Evolutionary conservation across 2,888 invertebrate species (phyloP), one percentile per base, ranked within the genome.

Genomic region (Stenodera caucasica): DNA sequence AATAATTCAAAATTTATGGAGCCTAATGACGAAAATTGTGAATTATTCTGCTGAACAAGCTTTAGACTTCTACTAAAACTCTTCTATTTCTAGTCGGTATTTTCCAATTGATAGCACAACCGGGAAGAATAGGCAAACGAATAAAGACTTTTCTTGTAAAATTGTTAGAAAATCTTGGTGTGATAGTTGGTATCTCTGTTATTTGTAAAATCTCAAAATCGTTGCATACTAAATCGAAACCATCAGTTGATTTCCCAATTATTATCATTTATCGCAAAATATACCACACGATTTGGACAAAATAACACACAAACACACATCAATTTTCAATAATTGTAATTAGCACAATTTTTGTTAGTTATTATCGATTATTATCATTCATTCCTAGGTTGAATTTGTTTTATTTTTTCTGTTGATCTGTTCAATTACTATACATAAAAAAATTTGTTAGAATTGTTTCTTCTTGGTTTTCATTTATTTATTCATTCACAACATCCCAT

Each of bases 101-200:
- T 18, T 40, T 40, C 18, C 18, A 40, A 18, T 9, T 18, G 1
- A 0, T 40, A 18, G 40, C 18, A 40, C 40, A 18, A 40, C 18
- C 40, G 18, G 18, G 7, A 40, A 40, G 18, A 40, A 14, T 18
- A 40, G 18, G n/a, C 7, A 14, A 2, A 40, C 40, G 11, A 18
- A 40, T 14, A 14, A 15, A 40, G 40, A 40, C 37, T 37, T 40
- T 40, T 40, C 40, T 37, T 51, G 54, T 55, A 55, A 52, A 57
- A 53, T 58, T 66, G 64, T 64, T 67, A 69, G 62, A 66, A 61
- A 49, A 57, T 60, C 55, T 69, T 56, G 65, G 63, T 69, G 68
- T 69, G 67, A 67, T 69, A 69, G 69, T 60, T n/a, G 49, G 40
- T 35, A 57, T 55, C 49, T 61, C 50, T 63, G 58, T 66, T 63